These are phyloP conservation scores for Ypsolopha sequella DNA, from an alignment of 2,888 invertebrate species.

Conservation along the genomic window DNA sequence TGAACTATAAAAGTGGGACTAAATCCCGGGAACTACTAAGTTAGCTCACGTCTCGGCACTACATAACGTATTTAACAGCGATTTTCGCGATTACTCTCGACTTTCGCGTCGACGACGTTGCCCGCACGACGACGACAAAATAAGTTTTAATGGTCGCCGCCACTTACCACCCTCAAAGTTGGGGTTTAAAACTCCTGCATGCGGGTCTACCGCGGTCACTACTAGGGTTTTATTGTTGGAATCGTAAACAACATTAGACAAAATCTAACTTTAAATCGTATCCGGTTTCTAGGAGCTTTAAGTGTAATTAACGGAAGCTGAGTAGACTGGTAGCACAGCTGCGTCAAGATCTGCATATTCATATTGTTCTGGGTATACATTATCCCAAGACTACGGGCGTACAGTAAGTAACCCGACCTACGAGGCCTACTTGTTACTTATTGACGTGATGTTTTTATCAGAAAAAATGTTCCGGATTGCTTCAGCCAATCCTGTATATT, in stretches of 20 bases:
- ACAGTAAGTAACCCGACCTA: too few relatives aligned
- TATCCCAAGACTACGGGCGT: too few relatives aligned
- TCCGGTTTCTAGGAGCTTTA: background rate
- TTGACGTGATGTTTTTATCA: too few relatives aligned
- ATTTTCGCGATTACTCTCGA: constrained; percentile 24
- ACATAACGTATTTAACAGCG: constrained; percentile 24
- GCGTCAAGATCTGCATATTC: too few relatives aligned
- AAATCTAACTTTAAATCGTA: constrained; percentile 1
- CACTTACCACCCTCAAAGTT: constrained; percentile 26
- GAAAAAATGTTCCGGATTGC: too few relatives aligned
- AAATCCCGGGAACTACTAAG: background rate
- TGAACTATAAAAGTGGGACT: background rate
- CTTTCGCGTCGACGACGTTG: constrained; percentile 11
- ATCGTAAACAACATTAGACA: background rate
- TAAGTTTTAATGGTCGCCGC: constrained; percentile 45
- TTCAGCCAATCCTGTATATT: too few relatives aligned
- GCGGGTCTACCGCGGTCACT: constrained; percentile 17
- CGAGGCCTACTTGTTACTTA: too few relatives aligned
- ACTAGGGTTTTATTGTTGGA: constrained; percentile 21
- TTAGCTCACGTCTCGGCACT: constrained; percentile 7
- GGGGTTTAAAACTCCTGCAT: constrained; percentile 25
- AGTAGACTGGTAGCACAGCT: too few relatives aligned
- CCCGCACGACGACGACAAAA: constrained; percentile 12
- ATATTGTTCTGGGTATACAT: too few relatives aligned
- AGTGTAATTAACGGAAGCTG: background rate